These are phyloP conservation scores for Saccopteryx leptura DNA, from an alignment of 2,113 vertebrate species.

Conservation along the genomic window DNA sequence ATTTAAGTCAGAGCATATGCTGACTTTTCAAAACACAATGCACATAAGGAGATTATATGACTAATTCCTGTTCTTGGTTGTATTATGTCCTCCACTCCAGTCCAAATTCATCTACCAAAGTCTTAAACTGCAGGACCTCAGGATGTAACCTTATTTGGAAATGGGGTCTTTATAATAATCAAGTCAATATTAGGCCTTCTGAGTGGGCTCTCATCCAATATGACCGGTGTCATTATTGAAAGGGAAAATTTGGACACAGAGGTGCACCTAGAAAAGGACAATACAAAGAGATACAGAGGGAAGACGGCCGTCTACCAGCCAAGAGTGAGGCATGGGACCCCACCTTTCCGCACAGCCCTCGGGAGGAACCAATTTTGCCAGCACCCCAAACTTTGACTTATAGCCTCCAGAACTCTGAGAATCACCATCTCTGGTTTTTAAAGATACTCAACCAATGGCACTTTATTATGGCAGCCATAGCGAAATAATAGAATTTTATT, in stretches of 20 bases:
- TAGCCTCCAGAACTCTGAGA: not conserved
- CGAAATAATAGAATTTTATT: not conserved
- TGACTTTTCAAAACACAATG: not conserved
- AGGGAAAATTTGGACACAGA: not conserved
- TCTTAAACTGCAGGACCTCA: not conserved
- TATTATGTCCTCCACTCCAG: not conserved
- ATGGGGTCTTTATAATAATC: not conserved
- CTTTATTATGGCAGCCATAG: not conserved
- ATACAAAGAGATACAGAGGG: not conserved
- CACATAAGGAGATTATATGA: not conserved
- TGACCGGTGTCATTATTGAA: not conserved
- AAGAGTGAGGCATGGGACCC: not conserved
- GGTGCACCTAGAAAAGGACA: not conserved
- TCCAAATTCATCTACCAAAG: not conserved
- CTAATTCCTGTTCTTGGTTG: not conserved
- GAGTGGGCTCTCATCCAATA: not conserved
- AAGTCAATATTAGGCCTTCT: not conserved
- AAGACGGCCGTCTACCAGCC: not conserved
- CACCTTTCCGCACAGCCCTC: not conserved
- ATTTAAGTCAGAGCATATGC: not conserved
- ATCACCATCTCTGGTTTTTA: not conserved
- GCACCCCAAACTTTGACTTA: not conserved
- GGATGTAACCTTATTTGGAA: not conserved
- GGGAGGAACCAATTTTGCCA: not conserved
- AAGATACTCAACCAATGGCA: not conserved